Evolutionary conservation across 2,113 vertebrate genomes (phyloP).

Genomic region (Procavia capensis): DNA sequence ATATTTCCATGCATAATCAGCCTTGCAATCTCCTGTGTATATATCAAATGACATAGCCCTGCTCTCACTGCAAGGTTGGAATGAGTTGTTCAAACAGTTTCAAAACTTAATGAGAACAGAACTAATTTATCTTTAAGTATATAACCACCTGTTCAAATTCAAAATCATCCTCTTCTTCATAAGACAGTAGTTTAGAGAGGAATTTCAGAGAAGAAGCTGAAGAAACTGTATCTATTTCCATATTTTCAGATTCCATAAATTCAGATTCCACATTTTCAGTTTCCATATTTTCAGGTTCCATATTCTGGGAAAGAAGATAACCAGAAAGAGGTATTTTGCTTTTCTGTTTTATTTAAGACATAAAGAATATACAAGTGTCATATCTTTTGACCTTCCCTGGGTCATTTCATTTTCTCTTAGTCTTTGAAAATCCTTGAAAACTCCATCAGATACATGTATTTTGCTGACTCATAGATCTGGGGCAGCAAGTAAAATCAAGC

Average conservation of each 20-base stretch:
- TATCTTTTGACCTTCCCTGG: neutral
- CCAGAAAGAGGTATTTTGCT: constrained; percentile 29
- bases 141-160: constrained; percentile 71
- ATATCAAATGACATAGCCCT: constrained; percentile 63
- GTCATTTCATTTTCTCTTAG: neutral
- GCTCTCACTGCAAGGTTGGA: constrained; percentile 54
- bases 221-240: constrained; percentile 60
- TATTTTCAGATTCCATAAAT: neutral
- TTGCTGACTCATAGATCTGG: constrained; percentile 19
- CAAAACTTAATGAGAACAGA: constrained; percentile 43
- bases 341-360: constrained; percentile 60
- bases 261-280: neutral
- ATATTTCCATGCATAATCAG: constrained; percentile 70
- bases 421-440: constrained; percentile 59
- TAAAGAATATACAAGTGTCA: neutral
- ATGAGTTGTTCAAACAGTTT: constrained; percentile 68
- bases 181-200: constrained; percentile 88
- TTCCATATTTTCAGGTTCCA: constrained; percentile 10
- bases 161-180: constrained; percentile 81
- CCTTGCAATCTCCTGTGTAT: constrained; percentile 45
- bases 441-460: neutral
- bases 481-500: neutral
- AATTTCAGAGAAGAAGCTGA: constrained; percentile 85
- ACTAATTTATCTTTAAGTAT: constrained; percentile 56
- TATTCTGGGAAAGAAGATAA: constrained; percentile 65